Percentiles rank a stretch among this genome's conserved stretches.
Conservation (phyloP, 2,113 vertebrate species). For the Cyprinodon variegatus region DNA sequence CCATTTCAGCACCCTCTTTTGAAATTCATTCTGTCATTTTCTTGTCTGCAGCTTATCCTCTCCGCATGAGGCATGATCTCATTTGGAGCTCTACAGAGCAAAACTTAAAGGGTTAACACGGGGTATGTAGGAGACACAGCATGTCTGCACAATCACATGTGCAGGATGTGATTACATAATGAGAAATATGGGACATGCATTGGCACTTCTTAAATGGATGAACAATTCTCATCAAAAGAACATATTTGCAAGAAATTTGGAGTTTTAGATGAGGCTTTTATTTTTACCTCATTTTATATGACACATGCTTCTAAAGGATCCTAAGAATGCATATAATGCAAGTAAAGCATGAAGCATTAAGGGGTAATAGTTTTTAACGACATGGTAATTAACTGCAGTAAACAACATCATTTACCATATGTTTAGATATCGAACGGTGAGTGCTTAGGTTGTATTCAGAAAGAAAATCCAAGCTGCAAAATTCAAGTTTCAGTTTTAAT, state of each 20-base stretch:
- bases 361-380: too few species aligned
- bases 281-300: too few species aligned
- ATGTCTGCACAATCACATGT: conserved; percentile 33
- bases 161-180: conserved; percentile 60
- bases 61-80: conserved; percentile 67
- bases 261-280: too few species aligned
- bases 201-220: conserved; percentile 43
- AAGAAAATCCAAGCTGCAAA: too few species aligned
- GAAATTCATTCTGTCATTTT: conserved; percentile 12
- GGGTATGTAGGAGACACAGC: conserved; percentile 41
- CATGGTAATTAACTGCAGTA: too few species aligned
- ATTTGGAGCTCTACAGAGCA: conserved; percentile 68
- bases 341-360: too few species aligned
- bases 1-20: conserved; percentile 1
- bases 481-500: too few species aligned
- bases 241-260: conserved; percentile 17
- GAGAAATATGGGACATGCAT: conserved; percentile 52
- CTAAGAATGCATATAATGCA: too few species aligned
- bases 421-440: too few species aligned
- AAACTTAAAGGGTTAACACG: conserved; percentile 59
- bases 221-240: conserved; percentile 29
- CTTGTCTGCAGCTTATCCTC: conserved; percentile 42
- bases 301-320: too few species aligned
- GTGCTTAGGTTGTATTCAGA: too few species aligned
- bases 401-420: too few species aligned